Evolutionary conservation across 2,797 vertebrate genomes (phyloP), one percentile per base, ranked within the genome.

Genomic region (Loriculus beryllinus): DNA sequence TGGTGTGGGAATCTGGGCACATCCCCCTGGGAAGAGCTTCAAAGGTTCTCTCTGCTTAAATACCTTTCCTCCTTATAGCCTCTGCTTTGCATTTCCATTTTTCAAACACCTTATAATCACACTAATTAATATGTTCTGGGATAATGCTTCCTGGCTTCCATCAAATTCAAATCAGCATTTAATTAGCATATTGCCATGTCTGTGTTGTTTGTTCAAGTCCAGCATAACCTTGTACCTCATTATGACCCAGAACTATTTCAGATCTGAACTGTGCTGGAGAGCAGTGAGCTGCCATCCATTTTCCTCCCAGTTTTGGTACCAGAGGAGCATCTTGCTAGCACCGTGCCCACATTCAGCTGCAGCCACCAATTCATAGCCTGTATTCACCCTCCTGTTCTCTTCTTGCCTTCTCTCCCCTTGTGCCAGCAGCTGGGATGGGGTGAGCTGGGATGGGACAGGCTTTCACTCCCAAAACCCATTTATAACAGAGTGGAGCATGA

Each of bases 91-190:
- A 26, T 82, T 91, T 63, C 12, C 47, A 3, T 74, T 76, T 67
- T 47, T 76, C 74, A 48, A 75, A 43, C 63, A 25, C n/a, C n/a
- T 49, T 79, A 51, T 87, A 59, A 92, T 91, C 71, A 29, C 31
- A 7, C 69, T 93, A 85, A 95, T 95, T 80, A 92, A 80, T 85
- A 40, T 28, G 4, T 91, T 48, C 68, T 63, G 48, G 60, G 80
- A 35, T 54, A 35, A 62, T 43, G 40, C 79, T 71, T 81, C 43
- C 77, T 25, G 40, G 51, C 48, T 90, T 54, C 72, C 72, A 70
- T 37, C 72, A 19, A 37, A 48, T 31, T 37, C 52, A 56, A 86
- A 91, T 68, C 64, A 88, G 79, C 43, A 25, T 82, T 74, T 60
- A 82, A 82, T 88, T 91, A 70, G 82, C 87, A 12, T 47, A 63